A percentile compares a stretch with the other conserved stretches of the same genome.
phyloP scores from a whole-genome alignment of 2,797 vertebrate genomes.

The Apogon talboti region DNA sequence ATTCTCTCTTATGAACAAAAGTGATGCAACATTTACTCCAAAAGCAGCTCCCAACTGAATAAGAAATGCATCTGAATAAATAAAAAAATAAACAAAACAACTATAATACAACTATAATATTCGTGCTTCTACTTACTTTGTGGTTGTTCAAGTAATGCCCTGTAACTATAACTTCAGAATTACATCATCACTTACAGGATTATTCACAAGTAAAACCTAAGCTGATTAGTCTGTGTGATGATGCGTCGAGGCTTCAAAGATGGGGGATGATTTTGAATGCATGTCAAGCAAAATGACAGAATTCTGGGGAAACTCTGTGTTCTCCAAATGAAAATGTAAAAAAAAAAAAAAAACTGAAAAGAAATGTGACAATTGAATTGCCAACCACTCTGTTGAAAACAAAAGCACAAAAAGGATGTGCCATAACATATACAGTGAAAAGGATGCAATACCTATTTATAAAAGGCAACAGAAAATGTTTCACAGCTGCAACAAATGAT shows the following conservation, averaged over 20 bases:
- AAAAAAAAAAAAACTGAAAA: not conserved
- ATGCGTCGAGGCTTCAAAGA: not conserved
- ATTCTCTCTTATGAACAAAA: slow-evolving; percentile 6
- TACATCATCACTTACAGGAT: too few relatives aligned
- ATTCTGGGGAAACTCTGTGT: not conserved
- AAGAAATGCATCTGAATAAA: slow-evolving; percentile 6
- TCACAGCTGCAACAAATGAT: not conserved
- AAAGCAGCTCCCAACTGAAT: slow-evolving; percentile 7
- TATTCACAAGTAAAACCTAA: too few relatives aligned
- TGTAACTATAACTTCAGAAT: not conserved
- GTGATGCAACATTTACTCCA: slow-evolving; percentile 21
- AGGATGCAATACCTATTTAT: slow-evolving; percentile 5
- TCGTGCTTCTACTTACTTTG: too few relatives aligned
- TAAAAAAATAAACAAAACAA: not conserved
- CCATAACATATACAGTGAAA: not conserved
- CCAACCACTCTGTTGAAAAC: not conserved
- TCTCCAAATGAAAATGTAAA: not conserved
- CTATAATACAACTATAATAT: not conserved
- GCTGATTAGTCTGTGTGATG: too few relatives aligned
- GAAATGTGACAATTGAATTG: not conserved
- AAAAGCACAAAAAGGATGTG: not conserved
- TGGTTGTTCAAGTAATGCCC: not conserved
- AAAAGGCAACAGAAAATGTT: slow-evolving; percentile 11
- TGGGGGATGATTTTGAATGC: not conserved
- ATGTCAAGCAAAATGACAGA: slow-evolving; percentile 1